A percentile compares a stretch with the other conserved stretches of the same genome.
phyloP scores from a whole-genome alignment of 2,113 vertebrate genomes.

The Nipponia nippon region DNA sequence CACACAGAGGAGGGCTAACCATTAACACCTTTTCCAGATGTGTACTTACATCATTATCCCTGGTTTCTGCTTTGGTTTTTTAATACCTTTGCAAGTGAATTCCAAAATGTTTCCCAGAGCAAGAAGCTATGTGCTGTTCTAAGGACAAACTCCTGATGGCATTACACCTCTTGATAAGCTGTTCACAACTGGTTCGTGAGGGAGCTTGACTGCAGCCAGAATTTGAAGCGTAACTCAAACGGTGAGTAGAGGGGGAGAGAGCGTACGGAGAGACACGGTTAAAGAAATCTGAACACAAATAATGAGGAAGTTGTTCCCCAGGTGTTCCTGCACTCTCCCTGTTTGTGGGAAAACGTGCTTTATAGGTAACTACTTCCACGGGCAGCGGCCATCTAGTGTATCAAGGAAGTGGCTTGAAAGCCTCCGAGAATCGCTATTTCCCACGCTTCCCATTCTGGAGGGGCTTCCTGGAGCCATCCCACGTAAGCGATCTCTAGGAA shows the following conservation, averaged over 20 bases:
- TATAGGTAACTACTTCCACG: background rate
- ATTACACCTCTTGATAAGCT: background rate
- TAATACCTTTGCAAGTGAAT: background rate
- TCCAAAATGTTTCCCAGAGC: background rate
- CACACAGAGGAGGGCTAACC: conserved; percentile 65
- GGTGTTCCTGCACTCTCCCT: background rate
- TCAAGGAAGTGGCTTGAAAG: background rate
- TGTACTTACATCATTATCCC: background rate
- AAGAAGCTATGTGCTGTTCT: background rate
- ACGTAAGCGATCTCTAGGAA: background rate
- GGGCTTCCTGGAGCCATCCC: background rate
- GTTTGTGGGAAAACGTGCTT: background rate
- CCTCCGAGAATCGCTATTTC: background rate
- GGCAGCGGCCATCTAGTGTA: background rate
- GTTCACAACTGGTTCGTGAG: background rate
- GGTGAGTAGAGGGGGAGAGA: background rate
- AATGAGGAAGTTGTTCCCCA: background rate
- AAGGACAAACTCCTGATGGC: background rate
- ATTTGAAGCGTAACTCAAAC: background rate
- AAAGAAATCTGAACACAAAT: background rate
- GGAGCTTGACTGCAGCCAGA: background rate
- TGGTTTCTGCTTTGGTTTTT: conserved; percentile 34
- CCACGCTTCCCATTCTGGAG: background rate
- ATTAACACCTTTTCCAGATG: conserved; percentile 13
- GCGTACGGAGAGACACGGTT: background rate